Percentiles rank a stretch among this genome's conserved stretches.
phyloP scores from a whole-genome alignment of 37 sponge, comb jelly and placozoan species.

The Geodia barretti region DNA sequence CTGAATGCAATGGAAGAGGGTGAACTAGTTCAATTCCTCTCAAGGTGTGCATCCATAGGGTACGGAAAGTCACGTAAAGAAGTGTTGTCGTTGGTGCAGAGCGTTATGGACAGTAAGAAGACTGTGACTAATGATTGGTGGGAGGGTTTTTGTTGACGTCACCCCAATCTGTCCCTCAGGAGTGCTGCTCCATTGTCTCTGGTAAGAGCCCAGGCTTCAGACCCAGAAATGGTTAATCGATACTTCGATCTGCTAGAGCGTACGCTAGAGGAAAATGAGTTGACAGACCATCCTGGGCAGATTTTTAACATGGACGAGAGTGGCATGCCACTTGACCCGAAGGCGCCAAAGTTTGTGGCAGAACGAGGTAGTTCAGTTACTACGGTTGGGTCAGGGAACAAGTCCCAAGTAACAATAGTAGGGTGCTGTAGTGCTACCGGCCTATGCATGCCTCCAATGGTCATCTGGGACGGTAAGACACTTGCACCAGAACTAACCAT shows the following conservation, averaged over 20 bases:
- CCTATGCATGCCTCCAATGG: slow-evolving; percentile 33
- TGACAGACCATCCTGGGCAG: slow-evolving; percentile 30
- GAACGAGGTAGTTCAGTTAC: slow-evolving; percentile 11
- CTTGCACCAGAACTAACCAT: not conserved
- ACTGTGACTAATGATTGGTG: slow-evolving; percentile 30
- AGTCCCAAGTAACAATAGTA: slow-evolving; percentile 33
- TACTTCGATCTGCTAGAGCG: slow-evolving; percentile 48
- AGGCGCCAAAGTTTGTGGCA: slow-evolving; percentile 12
- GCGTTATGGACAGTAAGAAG: not conserved
- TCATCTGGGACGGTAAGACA: slow-evolving; percentile 12
- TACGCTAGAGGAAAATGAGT: slow-evolving; percentile 34
- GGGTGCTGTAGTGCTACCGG: slow-evolving; percentile 43
- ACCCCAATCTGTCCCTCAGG: slow-evolving; percentile 27
- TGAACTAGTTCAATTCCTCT: slow-evolving; percentile 2
- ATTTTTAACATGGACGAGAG: slow-evolving; percentile 58
- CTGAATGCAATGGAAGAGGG: slow-evolving; percentile 8
- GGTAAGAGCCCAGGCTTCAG: slow-evolving; percentile 38
- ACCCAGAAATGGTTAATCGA: slow-evolving; percentile 22
- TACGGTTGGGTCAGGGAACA: slow-evolving; percentile 12
- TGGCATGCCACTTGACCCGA: slow-evolving; percentile 51
- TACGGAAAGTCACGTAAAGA: slow-evolving; percentile 19
- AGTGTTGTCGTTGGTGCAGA: slow-evolving; percentile 11
- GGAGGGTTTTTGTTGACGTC: slow-evolving; percentile 36
- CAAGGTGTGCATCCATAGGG: slow-evolving; percentile 18
- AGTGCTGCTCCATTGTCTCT: slow-evolving; percentile 29